Percentiles rank a stretch among this genome's conserved stretches.
These are phyloP conservation scores for Eugnorisma glareosa DNA, from an alignment of 2,888 invertebrate species.

Conservation along the genomic window DNA sequence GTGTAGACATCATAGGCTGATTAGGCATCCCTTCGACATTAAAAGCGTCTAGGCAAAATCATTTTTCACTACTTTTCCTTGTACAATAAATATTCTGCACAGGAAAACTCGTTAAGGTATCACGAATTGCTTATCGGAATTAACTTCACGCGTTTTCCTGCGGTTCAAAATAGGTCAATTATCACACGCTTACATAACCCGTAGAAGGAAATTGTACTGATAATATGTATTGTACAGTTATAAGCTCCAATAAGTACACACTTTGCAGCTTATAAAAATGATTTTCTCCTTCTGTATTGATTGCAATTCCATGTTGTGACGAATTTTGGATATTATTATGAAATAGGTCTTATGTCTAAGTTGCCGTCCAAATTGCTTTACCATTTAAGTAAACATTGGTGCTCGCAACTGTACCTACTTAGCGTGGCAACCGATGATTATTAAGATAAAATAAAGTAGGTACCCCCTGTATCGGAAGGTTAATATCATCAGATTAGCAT, in stretches of 20 bases:
- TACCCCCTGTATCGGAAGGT: conserved; percentile 46
- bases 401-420: neutral
- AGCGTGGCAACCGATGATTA: conserved; percentile 17
- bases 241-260: neutral
- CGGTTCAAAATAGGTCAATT: conserved; percentile 6
- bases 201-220: conserved; percentile 3
- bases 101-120: neutral
- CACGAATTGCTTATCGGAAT: conserved; percentile 6
- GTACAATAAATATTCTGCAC: neutral
- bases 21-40: neutral
- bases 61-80: neutral
- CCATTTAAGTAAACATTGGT: neutral
- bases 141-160: conserved; percentile 10
- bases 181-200: conserved; percentile 24
- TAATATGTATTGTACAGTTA: neutral
- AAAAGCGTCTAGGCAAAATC: neutral
- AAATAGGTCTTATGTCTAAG: neutral
- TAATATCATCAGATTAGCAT: conserved; percentile 38
- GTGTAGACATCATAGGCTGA: neutral
- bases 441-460: conserved; percentile 28
- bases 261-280: neutral
- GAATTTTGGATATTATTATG: neutral
- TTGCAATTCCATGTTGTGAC: neutral
- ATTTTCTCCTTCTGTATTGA: neutral
- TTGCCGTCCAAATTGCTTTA: neutral